Conservation (phyloP, 2,797 vertebrate genomes). For the Pogonophryne albipinna region DNA sequence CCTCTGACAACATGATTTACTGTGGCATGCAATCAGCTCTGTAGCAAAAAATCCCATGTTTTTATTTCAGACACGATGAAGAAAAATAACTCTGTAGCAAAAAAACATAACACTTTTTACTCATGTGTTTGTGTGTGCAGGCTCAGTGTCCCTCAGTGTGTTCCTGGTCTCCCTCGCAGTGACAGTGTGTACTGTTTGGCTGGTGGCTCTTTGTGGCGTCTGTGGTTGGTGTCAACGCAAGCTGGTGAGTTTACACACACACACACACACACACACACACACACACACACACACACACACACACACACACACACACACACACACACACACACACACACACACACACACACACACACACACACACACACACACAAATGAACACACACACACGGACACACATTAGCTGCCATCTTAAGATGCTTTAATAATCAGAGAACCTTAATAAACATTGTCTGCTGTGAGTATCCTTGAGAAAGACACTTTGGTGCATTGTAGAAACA, state of each 20-base stretch:
- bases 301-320: constrained; percentile 39
- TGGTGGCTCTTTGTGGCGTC: constrained; percentile 97
- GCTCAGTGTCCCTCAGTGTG: constrained; percentile 94
- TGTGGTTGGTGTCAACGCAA: constrained; percentile 99
- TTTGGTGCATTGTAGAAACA: constrained; percentile 9
- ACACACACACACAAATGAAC: constrained; percentile 16
- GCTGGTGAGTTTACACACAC: constrained; percentile 90
- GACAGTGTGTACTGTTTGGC: constrained; percentile 97
- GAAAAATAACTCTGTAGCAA: constrained; percentile 37
- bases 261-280: constrained; percentile 24
- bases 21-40: constrained; percentile 32
- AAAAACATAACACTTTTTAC: constrained; percentile 32
- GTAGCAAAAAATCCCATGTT: constrained; percentile 14
- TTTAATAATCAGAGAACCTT: constrained; percentile 43
- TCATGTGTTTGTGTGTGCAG: constrained; percentile 79
- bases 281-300: constrained; percentile 21
- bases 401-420: constrained; percentile 37
- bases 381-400: constrained; percentile 40
- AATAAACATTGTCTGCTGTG: constrained; percentile 31
- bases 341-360: constrained; percentile 30
- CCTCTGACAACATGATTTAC: constrained; percentile 46
- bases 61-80: constrained; percentile 31
- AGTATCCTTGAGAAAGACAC: constrained; percentile 7
- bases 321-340: constrained; percentile 41
- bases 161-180: constrained; percentile 97